Evolutionary conservation across 2,888 invertebrate species (phyloP).

Genomic region (Phytoseiulus persimilis): DNA sequence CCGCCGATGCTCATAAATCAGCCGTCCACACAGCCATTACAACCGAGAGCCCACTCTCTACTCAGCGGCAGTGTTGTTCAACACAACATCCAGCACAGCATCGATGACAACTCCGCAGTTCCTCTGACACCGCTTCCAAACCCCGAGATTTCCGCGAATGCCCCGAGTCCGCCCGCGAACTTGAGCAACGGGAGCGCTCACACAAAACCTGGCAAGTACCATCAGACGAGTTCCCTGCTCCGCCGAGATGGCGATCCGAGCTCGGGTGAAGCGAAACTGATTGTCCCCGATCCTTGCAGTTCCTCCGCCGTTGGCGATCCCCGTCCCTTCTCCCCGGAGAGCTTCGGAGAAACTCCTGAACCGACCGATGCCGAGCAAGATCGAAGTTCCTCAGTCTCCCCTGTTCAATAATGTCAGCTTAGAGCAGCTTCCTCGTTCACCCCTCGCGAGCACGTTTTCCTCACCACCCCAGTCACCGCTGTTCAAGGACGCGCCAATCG

Average conservation of each 20-base stretch:
- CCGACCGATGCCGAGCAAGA: constrained; percentile 19
- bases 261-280: background rate
- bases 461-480: constrained; percentile 35
- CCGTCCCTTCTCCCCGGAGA: constrained; percentile 26
- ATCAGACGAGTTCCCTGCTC: background rate
- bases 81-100: constrained; percentile 28
- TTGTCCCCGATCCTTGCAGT: background rate
- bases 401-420: constrained; percentile 19
- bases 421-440: constrained; percentile 18
- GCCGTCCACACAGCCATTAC: background rate
- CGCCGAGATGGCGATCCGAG: too few relatives aligned
- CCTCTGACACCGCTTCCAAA: constrained; percentile 19
- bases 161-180: background rate
- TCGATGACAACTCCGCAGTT: constrained; percentile 31
- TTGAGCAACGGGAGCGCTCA: background rate
- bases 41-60: constrained; percentile 8
- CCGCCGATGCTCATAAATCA: constrained; percentile 7
- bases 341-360: constrained; percentile 19
- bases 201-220: background rate
- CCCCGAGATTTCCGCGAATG: background rate
- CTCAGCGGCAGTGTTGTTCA: constrained; percentile 6
- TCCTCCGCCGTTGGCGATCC: constrained; percentile 26
- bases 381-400: constrained; percentile 20
- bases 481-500: background rate
- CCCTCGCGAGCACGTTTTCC: background rate